A percentile compares a stretch with the other conserved stretches of the same genome.
Conservation (phyloP, 2,113 vertebrate genomes). For the Aegithalos caudatus region DNA sequence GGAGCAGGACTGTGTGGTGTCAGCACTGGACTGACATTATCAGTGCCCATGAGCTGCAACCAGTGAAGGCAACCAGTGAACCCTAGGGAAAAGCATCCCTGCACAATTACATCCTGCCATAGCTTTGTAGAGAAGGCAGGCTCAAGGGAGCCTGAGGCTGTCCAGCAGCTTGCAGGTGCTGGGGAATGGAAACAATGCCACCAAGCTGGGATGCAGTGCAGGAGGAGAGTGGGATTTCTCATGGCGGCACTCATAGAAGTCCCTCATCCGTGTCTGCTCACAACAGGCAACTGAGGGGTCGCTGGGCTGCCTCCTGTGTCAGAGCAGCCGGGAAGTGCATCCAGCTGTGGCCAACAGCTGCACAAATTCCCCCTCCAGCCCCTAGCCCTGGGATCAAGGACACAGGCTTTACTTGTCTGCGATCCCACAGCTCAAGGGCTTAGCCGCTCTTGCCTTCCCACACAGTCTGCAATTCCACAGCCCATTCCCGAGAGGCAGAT, state of each 20-base stretch:
- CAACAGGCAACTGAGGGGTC: slow-evolving; percentile 6
- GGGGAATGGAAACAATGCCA: background rate
- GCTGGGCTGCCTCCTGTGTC: background rate
- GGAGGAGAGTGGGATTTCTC: slow-evolving; percentile 36
- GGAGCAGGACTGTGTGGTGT: background rate
- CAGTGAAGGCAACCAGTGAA: background rate
- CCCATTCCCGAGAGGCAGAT: background rate
- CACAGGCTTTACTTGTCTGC: slow-evolving; percentile 3
- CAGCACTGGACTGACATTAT: background rate
- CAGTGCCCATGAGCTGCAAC: background rate
- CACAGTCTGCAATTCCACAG: background rate
- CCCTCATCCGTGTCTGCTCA: background rate
- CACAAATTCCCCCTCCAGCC: slow-evolving; percentile 25
- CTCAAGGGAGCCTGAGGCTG: background rate
- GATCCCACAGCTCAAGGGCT: background rate
- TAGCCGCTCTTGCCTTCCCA: slow-evolving; percentile 21
- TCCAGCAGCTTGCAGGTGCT: background rate
- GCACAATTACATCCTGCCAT: background rate
- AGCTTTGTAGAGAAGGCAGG: background rate
- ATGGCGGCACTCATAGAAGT: background rate
- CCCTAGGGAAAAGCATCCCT: background rate
- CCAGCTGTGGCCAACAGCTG: slow-evolving; percentile 62
- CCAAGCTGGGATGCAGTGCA: background rate
- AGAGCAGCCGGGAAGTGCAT: background rate
- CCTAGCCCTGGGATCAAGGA: slow-evolving; percentile 8